Conservation (phyloP, 2,113 vertebrate species). For the Butorides virescens region DNA sequence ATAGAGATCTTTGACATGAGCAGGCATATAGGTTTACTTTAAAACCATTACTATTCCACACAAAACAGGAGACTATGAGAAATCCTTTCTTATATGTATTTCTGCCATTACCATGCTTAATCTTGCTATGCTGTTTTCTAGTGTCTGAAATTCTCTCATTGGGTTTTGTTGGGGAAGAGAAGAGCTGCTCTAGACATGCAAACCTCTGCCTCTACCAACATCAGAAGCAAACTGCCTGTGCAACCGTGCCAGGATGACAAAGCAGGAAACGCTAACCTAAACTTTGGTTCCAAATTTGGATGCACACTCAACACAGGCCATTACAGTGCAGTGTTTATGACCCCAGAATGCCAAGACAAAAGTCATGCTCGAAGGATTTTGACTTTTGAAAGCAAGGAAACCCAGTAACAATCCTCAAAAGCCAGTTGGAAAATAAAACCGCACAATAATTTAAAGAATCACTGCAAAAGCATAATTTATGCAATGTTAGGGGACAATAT, state of each 20-base stretch:
- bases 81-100: neutral
- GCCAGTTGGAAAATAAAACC: neutral
- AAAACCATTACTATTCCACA: neutral
- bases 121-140: neutral
- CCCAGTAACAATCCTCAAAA: neutral
- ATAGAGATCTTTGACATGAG: neutral
- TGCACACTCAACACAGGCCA: neutral
- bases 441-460: neutral
- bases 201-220: neutral
- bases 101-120: neutral
- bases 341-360: neutral
- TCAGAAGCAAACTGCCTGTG: neutral
- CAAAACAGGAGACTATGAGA: neutral
- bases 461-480: neutral
- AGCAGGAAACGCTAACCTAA: constrained; percentile 20
- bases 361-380: neutral
- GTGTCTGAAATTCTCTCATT: neutral
- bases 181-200: neutral
- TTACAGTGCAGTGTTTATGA: neutral
- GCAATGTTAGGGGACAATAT: neutral
- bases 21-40: neutral
- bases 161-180: neutral
- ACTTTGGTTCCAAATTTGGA: constrained; percentile 44
- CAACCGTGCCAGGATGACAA: neutral
- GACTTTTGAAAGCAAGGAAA: neutral